A percentile compares a stretch with the other conserved stretches of the same genome.
Conservation (phyloP, 2,797 vertebrate genomes). For the Clarias platycephalus region DNA sequence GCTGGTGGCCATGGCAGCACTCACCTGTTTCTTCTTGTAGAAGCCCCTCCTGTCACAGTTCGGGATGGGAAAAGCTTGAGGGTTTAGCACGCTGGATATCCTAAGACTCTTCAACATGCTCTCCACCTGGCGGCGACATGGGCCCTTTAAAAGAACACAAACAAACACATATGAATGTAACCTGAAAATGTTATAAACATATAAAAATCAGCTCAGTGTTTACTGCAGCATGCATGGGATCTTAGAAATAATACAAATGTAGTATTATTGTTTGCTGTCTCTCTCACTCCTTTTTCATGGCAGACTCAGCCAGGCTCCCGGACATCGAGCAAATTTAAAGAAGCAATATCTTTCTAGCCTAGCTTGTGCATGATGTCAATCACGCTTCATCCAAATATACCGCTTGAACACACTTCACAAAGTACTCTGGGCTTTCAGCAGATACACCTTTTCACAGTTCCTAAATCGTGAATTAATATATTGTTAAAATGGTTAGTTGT, state of each 20-base stretch:
- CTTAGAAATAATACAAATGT: conserved; percentile 18
- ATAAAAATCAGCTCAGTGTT: conserved; percentile 19
- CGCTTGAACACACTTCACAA: conserved; percentile 2
- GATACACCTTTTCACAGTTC: background rate
- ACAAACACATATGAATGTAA: conserved; percentile 37
- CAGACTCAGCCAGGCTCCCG: background rate
- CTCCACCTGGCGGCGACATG: conserved; percentile 93
- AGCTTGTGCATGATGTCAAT: background rate
- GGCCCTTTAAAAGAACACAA: conserved; percentile 76
- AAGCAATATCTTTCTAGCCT: background rate
- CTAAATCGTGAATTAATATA: background rate
- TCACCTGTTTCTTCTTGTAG: conserved; percentile 98
- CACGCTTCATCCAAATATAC: conserved; percentile 2
- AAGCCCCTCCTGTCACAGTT: conserved; percentile 97
- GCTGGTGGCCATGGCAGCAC: conserved; percentile 57
- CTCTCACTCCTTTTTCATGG: background rate
- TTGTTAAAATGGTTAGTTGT: background rate
- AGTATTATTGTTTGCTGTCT: background rate
- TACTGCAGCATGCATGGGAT: background rate
- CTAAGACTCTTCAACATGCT: conserved; percentile 88
- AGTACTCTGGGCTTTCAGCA: background rate
- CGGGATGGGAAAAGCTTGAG: conserved; percentile 88
- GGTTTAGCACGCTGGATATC: conserved; percentile 87
- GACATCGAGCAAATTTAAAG: conserved; percentile 8
- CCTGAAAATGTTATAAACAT: conserved; percentile 2